These are phyloP conservation scores for Agrotis clavis DNA, from an alignment of 2,888 invertebrate genomes.

Conservation along the genomic window DNA sequence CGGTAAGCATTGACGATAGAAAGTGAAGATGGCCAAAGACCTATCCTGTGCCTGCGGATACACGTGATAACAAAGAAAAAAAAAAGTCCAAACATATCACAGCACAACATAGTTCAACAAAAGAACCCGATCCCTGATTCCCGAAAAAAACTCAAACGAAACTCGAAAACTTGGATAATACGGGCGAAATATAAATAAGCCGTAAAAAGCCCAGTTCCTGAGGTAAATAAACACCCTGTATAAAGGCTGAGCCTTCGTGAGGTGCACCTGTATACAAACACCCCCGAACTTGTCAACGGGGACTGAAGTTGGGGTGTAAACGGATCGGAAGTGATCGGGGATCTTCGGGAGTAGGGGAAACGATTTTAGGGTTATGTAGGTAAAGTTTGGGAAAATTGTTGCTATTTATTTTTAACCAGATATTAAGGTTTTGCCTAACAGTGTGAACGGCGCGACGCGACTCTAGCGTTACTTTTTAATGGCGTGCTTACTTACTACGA, in stretches of 20 bases:
- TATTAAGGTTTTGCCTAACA: background rate
- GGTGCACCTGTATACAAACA: constrained; percentile 69
- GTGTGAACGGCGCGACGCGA: too few relatives aligned
- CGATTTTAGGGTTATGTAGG: constrained; percentile 1
- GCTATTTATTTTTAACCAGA: background rate
- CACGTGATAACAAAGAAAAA: too few relatives aligned
- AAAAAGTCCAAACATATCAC: constrained; percentile 11
- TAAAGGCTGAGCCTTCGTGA: constrained; percentile 58
- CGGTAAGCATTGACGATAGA: too few relatives aligned
- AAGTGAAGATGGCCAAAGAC: too few relatives aligned
- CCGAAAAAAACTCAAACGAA: constrained; percentile 39
- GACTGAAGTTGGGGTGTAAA: constrained; percentile 39
- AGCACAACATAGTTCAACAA: constrained; percentile 5
- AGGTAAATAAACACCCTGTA: constrained; percentile 68
- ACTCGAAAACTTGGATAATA: constrained; percentile 58
- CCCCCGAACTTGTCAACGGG: constrained; percentile 60
- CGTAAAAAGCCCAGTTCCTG: constrained; percentile 48
- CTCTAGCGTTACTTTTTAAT: too few relatives aligned
- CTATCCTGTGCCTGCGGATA: too few relatives aligned
- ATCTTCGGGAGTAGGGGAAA: constrained; percentile 14
- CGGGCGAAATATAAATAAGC: constrained; percentile 63
- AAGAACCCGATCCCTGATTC: constrained; percentile 10
- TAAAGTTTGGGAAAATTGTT: background rate
- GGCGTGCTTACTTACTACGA: too few relatives aligned
- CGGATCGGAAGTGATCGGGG: constrained; percentile 46